Evolutionary conservation across 30 jellyfish, hydroid and myxozoan genomes (phyloP).

Genomic region (Cassiopea xamachana): DNA sequence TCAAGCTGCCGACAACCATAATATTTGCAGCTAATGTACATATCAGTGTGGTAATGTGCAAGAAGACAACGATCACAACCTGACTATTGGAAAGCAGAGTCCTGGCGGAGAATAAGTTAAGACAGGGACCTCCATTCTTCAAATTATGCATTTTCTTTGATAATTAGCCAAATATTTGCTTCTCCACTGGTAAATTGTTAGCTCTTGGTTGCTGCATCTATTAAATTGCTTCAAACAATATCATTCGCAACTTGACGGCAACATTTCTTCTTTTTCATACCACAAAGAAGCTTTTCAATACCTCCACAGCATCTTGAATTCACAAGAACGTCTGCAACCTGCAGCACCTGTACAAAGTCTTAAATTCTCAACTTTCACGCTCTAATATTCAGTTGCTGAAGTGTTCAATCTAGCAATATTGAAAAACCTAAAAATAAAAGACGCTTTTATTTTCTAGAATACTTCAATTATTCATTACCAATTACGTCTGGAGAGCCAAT

Average conservation of each 20-base stretch:
- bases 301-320: no score
- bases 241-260: no score
- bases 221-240: no score
- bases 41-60: slow-evolving; percentile 23
- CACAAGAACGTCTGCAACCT: no score
- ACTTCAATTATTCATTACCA: background rate
- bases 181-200: background rate
- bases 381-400: background rate
- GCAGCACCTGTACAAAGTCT: no score
- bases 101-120: slow-evolving; percentile 35
- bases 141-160: background rate
- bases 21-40: slow-evolving; percentile 15
- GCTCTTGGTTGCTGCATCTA: no score
- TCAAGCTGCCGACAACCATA: slow-evolving; percentile 48
- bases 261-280: no score
- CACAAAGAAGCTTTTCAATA: no score
- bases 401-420: background rate
- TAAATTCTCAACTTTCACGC: background rate
- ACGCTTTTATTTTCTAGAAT: background rate
- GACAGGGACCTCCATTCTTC: slow-evolving; percentile 18
- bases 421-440: background rate
- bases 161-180: background rate
- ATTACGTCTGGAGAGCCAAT: background rate
- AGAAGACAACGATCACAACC: slow-evolving; percentile 5
- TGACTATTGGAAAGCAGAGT: slow-evolving; percentile 26